Percentiles rank a stretch among this genome's conserved stretches.
Conservation (phyloP, 2,888 invertebrate genomes). For the Eupithecia vulgata region DNA sequence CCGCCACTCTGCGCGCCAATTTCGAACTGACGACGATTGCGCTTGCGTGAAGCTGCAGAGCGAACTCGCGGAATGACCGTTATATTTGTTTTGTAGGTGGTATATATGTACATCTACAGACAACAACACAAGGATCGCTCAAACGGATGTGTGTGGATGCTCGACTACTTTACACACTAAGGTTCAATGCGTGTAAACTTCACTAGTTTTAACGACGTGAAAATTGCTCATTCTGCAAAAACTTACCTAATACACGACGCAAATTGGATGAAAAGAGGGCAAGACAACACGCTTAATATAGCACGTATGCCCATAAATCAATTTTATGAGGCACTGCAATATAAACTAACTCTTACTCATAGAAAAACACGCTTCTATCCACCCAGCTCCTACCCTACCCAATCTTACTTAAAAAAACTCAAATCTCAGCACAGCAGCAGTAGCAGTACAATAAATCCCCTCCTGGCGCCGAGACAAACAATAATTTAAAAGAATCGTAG, state of each 20-base stretch:
- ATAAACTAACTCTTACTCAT: background rate
- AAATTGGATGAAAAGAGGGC: background rate
- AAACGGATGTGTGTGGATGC: conserved; percentile 32
- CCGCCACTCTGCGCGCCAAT: conserved; percentile 71
- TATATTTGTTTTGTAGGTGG: conserved; percentile 4
- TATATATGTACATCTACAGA: background rate
- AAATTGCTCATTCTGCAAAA: conserved; percentile 45
- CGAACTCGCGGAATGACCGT: conserved; percentile 29
- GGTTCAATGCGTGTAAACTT: conserved; percentile 43
- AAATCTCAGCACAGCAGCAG: background rate
- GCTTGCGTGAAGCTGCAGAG: conserved; percentile 46
- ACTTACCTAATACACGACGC: conserved; percentile 4
- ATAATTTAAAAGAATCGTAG: no score
- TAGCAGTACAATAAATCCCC: no score
- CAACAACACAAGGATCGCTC: conserved; percentile 26
- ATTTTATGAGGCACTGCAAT: background rate
- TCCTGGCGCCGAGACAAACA: no score
- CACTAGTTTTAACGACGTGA: conserved; percentile 49
- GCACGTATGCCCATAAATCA: conserved; percentile 11
- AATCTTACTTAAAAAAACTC: no score
- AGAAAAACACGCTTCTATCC: no score
- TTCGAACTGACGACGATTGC: conserved; percentile 67
- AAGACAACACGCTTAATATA: background rate
- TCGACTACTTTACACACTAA: conserved; percentile 47
- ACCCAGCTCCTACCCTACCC: no score